Evolutionary conservation across 2,888 invertebrate species (phyloP), one percentile per base, ranked within the genome.

Genomic region (Thalpophila matura): DNA sequence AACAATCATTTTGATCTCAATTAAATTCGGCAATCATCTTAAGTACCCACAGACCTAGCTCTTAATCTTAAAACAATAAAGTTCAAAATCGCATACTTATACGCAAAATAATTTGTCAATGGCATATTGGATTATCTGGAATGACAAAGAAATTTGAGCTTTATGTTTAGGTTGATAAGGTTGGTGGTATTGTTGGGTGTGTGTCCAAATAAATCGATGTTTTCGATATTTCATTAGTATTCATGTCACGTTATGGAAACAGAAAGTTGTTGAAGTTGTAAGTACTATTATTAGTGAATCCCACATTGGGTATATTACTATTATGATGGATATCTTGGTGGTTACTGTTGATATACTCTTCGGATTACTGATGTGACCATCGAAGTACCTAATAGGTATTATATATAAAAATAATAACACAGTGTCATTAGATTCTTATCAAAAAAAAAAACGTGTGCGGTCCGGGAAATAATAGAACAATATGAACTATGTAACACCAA

Each of bases 211-310:
- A 50, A 55, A 66, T 62, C 59, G 59, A 59, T 54, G 43, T 59
- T 66, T 62, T 51, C 42, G 58, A 55, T 67, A 57, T 53, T 57
- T 54, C 45, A 46, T 74, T 74, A 71, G 51, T 67, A 75, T 75
- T 68, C 73, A 59, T 49, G 54, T 46, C 75, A 77, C 73, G 75
- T 68, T 58, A 57, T 31, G 68, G 26, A 54, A 60, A 54, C 77
- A 64, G 61, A 73, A 76, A 75, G 70, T 71, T 75, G 64, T 75
- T 68, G 47, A 63, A 63, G 61, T 61, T n/a, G n/a, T n/a, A n/a
- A n/a, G n/a, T n/a, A n/a, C 61, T 71, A 53, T 51, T 56, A 49
- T 65, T 62, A 63, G 54, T 56, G 56, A 35, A 46, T 47, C 35
- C 43, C 46, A 60, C 66, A 58, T 59, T 33, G 35, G 54, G 29